Conservation (phyloP, 1,140 invertebrate species). For the Meloidogyne chitwoodi region DNA sequence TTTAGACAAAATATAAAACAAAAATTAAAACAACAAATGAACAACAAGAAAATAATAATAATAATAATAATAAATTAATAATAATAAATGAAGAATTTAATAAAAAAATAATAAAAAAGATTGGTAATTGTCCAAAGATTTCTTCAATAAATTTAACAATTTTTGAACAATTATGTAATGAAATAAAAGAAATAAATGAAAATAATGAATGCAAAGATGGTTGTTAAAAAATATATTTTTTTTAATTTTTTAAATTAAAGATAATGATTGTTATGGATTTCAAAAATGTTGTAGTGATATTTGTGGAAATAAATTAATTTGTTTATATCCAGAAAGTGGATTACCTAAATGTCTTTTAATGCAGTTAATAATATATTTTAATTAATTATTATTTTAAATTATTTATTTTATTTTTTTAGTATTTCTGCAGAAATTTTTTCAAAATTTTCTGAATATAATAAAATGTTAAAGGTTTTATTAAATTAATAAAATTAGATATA, state of each 20-base stretch:
- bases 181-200: neutral
- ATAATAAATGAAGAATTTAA: neutral
- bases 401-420: neutral
- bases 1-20: neutral
- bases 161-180: neutral
- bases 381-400: neutral
- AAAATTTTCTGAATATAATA: neutral
- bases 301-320: slow-evolving; percentile 38
- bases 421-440: neutral
- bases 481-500: neutral
- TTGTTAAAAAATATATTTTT: slow-evolving; percentile 35
- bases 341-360: neutral
- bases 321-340: slow-evolving; percentile 44
- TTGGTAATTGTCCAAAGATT: neutral
- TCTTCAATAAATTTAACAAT: neutral
- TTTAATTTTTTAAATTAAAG: slow-evolving; percentile 1
- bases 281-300: slow-evolving; percentile 39
- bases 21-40: neutral
- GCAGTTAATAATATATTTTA: neutral
- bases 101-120: neutral
- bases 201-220: neutral
- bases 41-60: neutral
- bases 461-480: neutral
- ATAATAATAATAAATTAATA: too few species aligned
- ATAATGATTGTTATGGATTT: slow-evolving; percentile 49